Evolutionary conservation across 2,888 invertebrate species (phyloP), one percentile per base, ranked within the genome.

Genomic region (Heliconius aoede): DNA sequence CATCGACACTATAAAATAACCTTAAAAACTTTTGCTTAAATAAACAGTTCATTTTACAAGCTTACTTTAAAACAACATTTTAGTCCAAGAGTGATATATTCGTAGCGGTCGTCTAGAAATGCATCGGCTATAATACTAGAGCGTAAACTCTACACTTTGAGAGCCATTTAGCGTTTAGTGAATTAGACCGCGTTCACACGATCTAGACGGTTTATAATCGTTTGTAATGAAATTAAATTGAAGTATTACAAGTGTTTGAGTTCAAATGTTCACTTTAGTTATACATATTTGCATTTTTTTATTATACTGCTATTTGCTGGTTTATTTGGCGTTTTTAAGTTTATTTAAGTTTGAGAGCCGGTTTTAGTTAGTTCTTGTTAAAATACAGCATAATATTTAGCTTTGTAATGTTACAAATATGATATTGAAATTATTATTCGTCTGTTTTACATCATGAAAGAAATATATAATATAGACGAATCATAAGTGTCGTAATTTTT

Each of bases 101-200:
- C 55, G 73, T 73, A 74, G 65, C 73, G 75, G 77, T 77, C 73
- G 77, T 73, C 74, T 55, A 72, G 72, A 76, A 78, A 76, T 78
- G 76, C 78, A 74, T 74, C 74, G 67, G 72, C 78, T 62, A 72
- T 78, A 78, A 76, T 71, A 40, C 65, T 21, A 51, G 62, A 60
- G 60, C 68, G 51, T 68, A 68, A 51, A 51, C 68, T 46, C 68
- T 60, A 21, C 46, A 28, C 68, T 68, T 51, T 68, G 51, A 51
- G 30, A 68, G 68, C 51, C 51, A 68, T 68, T 68, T 68, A 68
- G 68, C 26, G 46, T 46, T 68, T 21, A 51, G 68, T 68, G 51
- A 30, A 64, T 68, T 51, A 68, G 32, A n/a, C 51, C 68, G 51
- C 28, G 68, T 51, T n/a, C 30, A 68, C 51, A 51, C 21, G 11